phyloP scores from a whole-genome alignment of 2,113 vertebrate species.

The Physeter macrocephalus region DNA sequence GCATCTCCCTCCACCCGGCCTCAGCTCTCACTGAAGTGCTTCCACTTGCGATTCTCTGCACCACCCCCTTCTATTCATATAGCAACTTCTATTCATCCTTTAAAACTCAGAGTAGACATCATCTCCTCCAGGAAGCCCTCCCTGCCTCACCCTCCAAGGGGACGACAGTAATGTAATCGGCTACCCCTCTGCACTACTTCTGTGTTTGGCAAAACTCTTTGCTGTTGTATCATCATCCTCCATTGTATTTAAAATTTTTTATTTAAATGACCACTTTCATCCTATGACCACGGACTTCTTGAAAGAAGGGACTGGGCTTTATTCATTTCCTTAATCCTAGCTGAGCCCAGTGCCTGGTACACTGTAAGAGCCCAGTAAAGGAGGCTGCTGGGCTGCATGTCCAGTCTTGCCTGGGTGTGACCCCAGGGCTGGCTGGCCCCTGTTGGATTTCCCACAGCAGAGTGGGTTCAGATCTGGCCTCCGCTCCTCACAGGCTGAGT shows the following conservation, averaged over 20 bases:
- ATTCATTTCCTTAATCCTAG: not conserved
- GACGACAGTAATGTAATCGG: too few species aligned
- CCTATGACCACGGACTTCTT: not conserved
- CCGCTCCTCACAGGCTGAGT: not conserved
- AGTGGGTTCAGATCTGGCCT: not conserved
- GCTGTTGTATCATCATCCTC: rapidly evolving
- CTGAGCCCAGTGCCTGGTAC: too few species aligned
- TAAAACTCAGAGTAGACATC: not conserved
- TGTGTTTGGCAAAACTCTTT: not conserved
- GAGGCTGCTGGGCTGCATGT: not conserved
- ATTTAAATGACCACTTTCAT: not conserved
- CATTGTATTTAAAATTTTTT: not conserved
- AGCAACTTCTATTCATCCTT: not conserved
- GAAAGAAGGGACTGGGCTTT: not conserved
- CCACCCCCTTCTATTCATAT: too few species aligned
- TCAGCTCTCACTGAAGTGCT: not conserved
- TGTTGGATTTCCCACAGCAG: not conserved
- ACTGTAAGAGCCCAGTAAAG: not conserved
- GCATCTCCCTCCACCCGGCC: not conserved
- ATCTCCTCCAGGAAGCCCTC: not conserved
- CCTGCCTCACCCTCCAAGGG: not conserved
- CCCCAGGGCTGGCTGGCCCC: not conserved
- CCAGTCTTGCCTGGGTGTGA: not conserved
- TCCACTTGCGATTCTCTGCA: not conserved
- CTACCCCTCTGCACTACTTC: not conserved